These are phyloP conservation scores for Ennomos quercinarius DNA, from an alignment of 2,888 invertebrate genomes.

Conservation along the genomic window DNA sequence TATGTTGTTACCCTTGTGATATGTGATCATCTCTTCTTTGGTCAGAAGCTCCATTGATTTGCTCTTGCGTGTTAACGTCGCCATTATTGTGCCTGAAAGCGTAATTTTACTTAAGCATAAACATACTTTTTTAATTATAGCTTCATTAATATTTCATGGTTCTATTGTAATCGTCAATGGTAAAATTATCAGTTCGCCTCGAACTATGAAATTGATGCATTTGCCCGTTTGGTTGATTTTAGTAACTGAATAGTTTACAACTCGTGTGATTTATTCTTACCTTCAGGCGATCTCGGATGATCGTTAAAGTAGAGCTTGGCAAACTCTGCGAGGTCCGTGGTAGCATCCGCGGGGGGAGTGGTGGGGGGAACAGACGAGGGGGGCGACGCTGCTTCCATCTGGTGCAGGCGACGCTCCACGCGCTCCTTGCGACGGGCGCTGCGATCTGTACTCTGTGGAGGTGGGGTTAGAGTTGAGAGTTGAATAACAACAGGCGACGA, in stretches of 20 bases:
- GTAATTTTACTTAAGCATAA: neutral
- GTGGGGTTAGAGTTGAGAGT: neutral
- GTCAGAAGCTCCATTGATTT: conserved; percentile 93
- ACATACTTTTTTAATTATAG: too few relatives aligned
- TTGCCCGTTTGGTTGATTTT: too few relatives aligned
- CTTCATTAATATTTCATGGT: too few relatives aligned
- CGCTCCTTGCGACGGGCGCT: conserved; percentile 93
- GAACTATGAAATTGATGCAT: too few relatives aligned
- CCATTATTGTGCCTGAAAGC: conserved; percentile 89
- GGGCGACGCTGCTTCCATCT: conserved; percentile 87
- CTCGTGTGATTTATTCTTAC: conserved; percentile 58
- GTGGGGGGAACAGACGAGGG: conserved; percentile 59
- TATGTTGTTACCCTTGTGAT: conserved; percentile 94
- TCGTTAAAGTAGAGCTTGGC: conserved; percentile 97
- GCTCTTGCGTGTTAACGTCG: conserved; percentile 92
- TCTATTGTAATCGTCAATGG: too few relatives aligned
- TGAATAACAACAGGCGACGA: too few relatives aligned
- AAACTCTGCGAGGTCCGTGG: conserved; percentile 95
- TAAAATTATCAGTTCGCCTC: too few relatives aligned
- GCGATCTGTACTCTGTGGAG: conserved; percentile 84
- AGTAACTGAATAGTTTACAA: too few relatives aligned
- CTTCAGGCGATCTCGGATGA: conserved; percentile 94
- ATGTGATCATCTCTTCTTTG: conserved; percentile 97
- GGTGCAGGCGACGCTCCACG: conserved; percentile 94
- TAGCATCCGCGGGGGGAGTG: conserved; percentile 85